A percentile compares a stretch with the other conserved stretches of the same genome.
Evolutionary conservation across 64 coral and sea anemone species (phyloP).

Genomic region (Pachyseris speciosa): DNA sequence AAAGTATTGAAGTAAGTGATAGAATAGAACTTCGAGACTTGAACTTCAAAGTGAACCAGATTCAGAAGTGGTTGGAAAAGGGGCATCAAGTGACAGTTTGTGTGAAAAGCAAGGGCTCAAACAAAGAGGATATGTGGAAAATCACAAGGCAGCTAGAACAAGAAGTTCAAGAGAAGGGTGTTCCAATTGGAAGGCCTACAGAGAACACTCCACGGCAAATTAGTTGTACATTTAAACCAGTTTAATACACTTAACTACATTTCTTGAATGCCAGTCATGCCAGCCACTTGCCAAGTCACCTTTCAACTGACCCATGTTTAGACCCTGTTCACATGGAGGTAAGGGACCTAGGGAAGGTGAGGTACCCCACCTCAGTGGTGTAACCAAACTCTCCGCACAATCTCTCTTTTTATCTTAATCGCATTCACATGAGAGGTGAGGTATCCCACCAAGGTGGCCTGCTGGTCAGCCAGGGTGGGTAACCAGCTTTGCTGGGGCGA

Average conservation of each 20-base stretch:
- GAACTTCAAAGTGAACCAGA: constrained; percentile 3
- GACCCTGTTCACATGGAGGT: too few species aligned
- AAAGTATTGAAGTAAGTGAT: constrained; percentile 8
- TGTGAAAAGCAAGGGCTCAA: constrained; percentile 2
- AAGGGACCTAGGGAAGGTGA: too few species aligned
- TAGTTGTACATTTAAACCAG: background rate
- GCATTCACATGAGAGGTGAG: too few species aligned
- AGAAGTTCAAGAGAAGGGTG: background rate
- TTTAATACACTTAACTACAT: background rate
- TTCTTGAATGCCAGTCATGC: too few species aligned
- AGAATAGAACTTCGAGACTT: constrained; percentile 26
- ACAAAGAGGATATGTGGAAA: background rate
- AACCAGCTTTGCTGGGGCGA: too few species aligned
- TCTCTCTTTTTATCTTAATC: too few species aligned
- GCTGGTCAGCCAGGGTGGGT: too few species aligned
- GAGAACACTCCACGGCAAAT: background rate
- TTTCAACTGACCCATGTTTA: too few species aligned
- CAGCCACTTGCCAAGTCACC: too few species aligned
- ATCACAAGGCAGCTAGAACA: constrained; percentile 11
- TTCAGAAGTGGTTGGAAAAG: constrained; percentile 11
- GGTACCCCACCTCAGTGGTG: too few species aligned
- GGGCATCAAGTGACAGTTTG: constrained; percentile 7
- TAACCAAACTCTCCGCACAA: too few species aligned
- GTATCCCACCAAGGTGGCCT: too few species aligned
- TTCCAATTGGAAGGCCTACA: background rate